Evolutionary conservation across 2,888 invertebrate genomes (phyloP), one percentile per base, ranked within the genome.

Genomic region (Peribatodes rhomboidaria): DNA sequence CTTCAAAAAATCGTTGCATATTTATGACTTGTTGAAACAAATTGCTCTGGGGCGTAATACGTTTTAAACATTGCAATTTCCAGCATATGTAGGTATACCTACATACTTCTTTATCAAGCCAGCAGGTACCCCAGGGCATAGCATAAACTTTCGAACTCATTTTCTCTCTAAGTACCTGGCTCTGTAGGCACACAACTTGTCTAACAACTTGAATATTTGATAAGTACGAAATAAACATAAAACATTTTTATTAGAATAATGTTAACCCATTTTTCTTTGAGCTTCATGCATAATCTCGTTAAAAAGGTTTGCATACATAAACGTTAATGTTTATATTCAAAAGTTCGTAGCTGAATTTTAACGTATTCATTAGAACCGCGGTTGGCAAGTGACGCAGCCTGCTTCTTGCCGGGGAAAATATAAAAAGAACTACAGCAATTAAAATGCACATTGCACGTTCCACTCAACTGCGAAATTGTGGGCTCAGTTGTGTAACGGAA

Each of bases 361-460:
- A 47, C 58, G 46, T 64, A 64, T 64, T 58, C 58, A 53, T 59
- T 59, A 59, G 46, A 64, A 55, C 18, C 22, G 20, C 10, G n/a
- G 58, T 53, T 58, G 44, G 37, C 54, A 55, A 49, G 22, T 54
- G 47, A 41, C 49, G 49, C 41, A 31, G 10, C 49, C 35, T 16
- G 16, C 27, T 55, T 53, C 39, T 56, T 41, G 31, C 20, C 35
- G 16, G 31, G 41, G 35, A 61, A 61, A 56, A 11, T 35, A 49
- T 49, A 58, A 54, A 52, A 35, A 44, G 41, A 56, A 42, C 54
- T 59, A 60, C 59, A 49, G 67, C 56, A 63, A 67, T 67, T 67
- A 67, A 67, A 67, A 60, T 63, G 56, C 67, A 63, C 60, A 52
- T 47, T 67, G 59, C 60, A 42, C 56, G 63, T 59, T 57, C 31